phyloP scores from a whole-genome alignment of 92 coral and sea anemone genomes.

The Montipora capitata region DNA sequence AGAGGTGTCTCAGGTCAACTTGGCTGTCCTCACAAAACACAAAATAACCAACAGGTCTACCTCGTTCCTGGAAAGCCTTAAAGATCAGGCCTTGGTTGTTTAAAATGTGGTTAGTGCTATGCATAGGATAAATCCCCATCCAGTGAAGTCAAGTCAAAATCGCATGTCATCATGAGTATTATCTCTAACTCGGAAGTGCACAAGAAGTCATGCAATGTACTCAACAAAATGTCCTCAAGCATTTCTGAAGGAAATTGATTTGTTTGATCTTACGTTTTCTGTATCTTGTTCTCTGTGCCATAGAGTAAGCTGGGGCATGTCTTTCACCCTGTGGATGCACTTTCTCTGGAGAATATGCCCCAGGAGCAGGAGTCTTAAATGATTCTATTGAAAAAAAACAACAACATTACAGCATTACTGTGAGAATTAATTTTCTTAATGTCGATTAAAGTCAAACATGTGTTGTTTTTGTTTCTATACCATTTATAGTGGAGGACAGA shows the following conservation, averaged over 20 bases:
- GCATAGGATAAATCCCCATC: no score
- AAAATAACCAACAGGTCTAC: no score
- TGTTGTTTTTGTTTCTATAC: background rate
- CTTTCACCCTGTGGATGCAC: slow-evolving; percentile 99
- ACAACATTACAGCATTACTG: background rate
- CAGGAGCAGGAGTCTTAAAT: slow-evolving; percentile 99
- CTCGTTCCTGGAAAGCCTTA: no score
- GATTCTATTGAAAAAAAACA: slow-evolving; percentile 68
- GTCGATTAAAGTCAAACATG: no score
- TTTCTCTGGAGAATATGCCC: slow-evolving; percentile 96
- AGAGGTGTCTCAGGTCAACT: no score
- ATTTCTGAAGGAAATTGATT: background rate
- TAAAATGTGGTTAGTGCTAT: no score
- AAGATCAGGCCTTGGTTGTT: no score
- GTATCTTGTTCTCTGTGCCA: slow-evolving; percentile 95
- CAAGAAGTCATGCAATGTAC: background rate
- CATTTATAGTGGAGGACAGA: no score
- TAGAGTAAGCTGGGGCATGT: slow-evolving; percentile 95
- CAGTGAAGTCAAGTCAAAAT: no score
- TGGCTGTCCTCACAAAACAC: no score
- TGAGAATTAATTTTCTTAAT: background rate
- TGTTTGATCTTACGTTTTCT: slow-evolving; percentile 88
- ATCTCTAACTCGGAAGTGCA: no score
- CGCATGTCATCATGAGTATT: no score
- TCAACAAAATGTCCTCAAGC: background rate